These are phyloP conservation scores for Mus spretus DNA, from an alignment of 2,797 vertebrate genomes.

Conservation along the genomic window DNA sequence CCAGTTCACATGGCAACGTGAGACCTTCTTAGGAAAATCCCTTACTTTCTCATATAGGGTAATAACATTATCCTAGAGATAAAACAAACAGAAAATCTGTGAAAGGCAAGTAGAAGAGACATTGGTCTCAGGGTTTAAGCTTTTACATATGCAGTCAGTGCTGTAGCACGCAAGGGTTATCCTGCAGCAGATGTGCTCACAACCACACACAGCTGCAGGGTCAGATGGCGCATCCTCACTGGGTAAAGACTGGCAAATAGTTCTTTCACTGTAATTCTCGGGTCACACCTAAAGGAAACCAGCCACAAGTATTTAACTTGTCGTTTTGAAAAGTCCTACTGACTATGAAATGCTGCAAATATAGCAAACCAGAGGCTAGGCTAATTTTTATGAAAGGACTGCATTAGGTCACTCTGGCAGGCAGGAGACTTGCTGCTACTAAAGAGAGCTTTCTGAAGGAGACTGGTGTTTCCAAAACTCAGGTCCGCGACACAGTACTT, in stretches of 20 bases:
- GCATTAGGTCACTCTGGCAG: neutral
- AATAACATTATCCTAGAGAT: neutral
- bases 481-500: neutral
- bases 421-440: neutral
- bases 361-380: neutral
- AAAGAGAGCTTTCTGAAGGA: neutral
- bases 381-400: constrained; percentile 43
- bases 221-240: constrained; percentile 48
- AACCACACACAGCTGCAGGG: constrained; percentile 54
- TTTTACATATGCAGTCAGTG: neutral
- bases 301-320: constrained; percentile 40
- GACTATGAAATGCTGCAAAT: constrained; percentile 42
- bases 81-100: neutral
- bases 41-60: neutral
- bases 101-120: neutral
- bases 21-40: neutral
- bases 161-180: neutral
- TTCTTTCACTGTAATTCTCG: constrained; percentile 59
- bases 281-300: constrained; percentile 40
- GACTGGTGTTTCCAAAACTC: constrained; percentile 56
- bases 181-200: constrained; percentile 29
- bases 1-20: neutral
- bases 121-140: neutral
- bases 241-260: constrained; percentile 29
- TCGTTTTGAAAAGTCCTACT: constrained; percentile 58